A percentile compares a stretch with the other conserved stretches of the same genome.
Evolutionary conservation across 1,140 invertebrate species (phyloP).

Genomic region (Amyelois transitella): DNA sequence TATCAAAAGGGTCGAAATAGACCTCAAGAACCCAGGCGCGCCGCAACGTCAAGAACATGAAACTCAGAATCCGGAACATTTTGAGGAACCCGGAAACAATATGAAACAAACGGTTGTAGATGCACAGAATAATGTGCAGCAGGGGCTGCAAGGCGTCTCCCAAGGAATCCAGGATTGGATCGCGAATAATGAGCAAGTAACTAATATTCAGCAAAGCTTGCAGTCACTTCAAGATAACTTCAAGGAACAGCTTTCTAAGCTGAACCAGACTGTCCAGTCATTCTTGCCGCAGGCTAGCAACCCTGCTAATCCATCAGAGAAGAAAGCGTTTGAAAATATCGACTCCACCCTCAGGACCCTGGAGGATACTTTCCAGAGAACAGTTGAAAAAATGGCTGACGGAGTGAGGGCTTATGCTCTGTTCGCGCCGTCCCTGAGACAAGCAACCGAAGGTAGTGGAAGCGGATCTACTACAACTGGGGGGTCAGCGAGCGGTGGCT

Average conservation of each 20-base stretch:
- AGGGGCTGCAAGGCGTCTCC: slow-evolving; percentile 36
- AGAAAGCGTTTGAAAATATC: slow-evolving; percentile 18
- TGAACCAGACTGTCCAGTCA: slow-evolving; percentile 38
- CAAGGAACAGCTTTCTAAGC: slow-evolving; percentile 32
- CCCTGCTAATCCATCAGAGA: background rate
- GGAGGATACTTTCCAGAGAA: slow-evolving; percentile 40
- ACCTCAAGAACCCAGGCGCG: slow-evolving; percentile 48
- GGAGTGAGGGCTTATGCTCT: slow-evolving; percentile 31
- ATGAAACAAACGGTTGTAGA: slow-evolving; percentile 41
- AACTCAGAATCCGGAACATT: slow-evolving; percentile 50
- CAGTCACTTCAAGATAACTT: slow-evolving; percentile 37
- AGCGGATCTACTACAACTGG: background rate
- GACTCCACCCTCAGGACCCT: slow-evolving; percentile 33
- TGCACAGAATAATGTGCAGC: slow-evolving; percentile 32
- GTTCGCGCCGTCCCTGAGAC: slow-evolving; percentile 24
- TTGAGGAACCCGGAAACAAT: slow-evolving; percentile 27
- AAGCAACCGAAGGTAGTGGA: slow-evolving; percentile 27
- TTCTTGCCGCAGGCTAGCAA: slow-evolving; percentile 19
- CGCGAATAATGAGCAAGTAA: slow-evolving; percentile 34
- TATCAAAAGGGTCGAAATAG: slow-evolving; percentile 38
- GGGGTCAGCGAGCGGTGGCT: background rate
- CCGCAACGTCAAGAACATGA: slow-evolving; percentile 61
- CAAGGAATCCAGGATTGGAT: slow-evolving; percentile 41
- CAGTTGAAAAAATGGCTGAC: slow-evolving; percentile 38
- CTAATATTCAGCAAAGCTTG: slow-evolving; percentile 36